Conservation (phyloP, 2,797 vertebrate genomes). For the Potorous gilbertii region DNA sequence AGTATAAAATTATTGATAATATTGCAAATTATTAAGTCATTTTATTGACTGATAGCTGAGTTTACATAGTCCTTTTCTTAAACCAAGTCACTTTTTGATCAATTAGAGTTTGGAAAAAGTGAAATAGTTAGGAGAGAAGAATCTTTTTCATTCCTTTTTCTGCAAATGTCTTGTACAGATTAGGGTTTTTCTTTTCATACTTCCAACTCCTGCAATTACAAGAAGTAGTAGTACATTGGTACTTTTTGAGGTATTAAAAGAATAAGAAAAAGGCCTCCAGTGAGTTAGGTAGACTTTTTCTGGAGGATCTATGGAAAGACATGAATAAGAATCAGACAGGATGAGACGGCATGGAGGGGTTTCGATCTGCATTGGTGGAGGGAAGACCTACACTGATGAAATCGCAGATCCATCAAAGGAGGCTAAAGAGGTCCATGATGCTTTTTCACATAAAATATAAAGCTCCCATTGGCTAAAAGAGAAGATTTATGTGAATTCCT, state of each 20-base stretch:
- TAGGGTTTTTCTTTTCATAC: not conserved
- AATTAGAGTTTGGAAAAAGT: not conserved
- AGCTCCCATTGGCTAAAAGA: no score
- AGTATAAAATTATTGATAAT: not conserved
- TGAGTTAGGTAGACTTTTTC: not conserved
- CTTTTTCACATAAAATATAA: no score
- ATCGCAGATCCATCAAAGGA: not conserved
- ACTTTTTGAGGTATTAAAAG: not conserved
- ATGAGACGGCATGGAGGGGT: not conserved
- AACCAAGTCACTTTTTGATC: not conserved
- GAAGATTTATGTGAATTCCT: no score
- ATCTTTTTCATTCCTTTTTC: not conserved
- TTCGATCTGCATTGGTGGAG: not conserved
- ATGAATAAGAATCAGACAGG: not conserved
- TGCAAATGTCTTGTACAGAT: not conserved
- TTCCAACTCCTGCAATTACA: not conserved
- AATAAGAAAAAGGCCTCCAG: not conserved
- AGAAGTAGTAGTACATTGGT: not conserved
- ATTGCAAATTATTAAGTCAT: not conserved
- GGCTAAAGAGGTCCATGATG: no score
- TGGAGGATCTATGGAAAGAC: not conserved
- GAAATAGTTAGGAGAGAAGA: not conserved
- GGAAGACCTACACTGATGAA: not conserved
- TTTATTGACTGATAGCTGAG: not conserved
- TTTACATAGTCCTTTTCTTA: constrained; percentile 15